phyloP scores from a whole-genome alignment of 2,797 vertebrate genomes.

The Phoxinus dragarum region DNA sequence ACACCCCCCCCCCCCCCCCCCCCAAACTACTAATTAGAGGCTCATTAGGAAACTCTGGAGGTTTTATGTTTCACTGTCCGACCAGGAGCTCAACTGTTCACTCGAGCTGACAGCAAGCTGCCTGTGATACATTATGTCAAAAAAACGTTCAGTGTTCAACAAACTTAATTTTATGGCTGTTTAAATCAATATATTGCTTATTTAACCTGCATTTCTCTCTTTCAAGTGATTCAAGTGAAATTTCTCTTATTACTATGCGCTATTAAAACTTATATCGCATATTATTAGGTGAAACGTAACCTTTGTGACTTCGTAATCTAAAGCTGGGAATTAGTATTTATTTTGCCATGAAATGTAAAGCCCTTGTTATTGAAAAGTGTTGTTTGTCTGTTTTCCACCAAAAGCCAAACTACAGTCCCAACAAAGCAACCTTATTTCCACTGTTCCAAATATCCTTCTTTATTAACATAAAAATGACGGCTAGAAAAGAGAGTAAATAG shows the following conservation, averaged over 20 bases:
- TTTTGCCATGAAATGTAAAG: neutral
- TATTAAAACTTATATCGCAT: neutral
- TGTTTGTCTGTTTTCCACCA: slow-evolving; percentile 38
- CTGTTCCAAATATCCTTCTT: slow-evolving; percentile 54
- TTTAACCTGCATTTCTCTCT: neutral
- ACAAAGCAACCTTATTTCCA: slow-evolving; percentile 23
- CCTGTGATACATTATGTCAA: neutral
- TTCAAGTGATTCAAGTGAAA: neutral
- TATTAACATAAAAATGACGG: slow-evolving; percentile 78
- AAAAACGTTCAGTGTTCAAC: neutral
- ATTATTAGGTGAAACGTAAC: neutral
- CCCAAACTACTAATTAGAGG: slow-evolving; percentile 78
- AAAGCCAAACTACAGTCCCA: slow-evolving; percentile 18
- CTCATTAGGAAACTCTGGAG: slow-evolving; percentile 79
- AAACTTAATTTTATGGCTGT: neutral
- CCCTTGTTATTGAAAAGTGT: slow-evolving; percentile 12
- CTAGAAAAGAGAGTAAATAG: slow-evolving; percentile 75
- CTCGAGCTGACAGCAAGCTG: slow-evolving; percentile 56
- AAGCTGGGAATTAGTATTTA: slow-evolving; percentile 40
- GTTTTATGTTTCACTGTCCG: slow-evolving; percentile 68
- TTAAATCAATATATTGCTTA: neutral
- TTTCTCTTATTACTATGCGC: neutral
- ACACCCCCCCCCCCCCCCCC: slow-evolving; percentile 28
- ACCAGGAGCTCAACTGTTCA: slow-evolving; percentile 50
- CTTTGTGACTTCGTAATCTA: neutral